Percentiles rank a stretch among this genome's conserved stretches.
Conservation (phyloP, 2,113 vertebrate genomes). For the Paratilapia polleni region DNA sequence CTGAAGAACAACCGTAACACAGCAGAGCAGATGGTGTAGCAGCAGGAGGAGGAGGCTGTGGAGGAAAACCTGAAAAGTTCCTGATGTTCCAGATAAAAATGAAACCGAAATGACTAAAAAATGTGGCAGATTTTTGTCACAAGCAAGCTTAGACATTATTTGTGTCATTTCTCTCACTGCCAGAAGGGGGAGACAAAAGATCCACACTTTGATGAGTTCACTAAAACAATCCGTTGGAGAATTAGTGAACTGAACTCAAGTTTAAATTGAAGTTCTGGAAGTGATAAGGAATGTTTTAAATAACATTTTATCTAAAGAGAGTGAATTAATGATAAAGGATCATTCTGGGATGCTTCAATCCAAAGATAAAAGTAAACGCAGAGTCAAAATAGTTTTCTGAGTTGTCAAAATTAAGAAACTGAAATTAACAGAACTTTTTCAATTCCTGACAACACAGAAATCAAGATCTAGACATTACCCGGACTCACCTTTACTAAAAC, state of each 20-base stretch:
- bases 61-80: too few species aligned
- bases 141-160: not conserved
- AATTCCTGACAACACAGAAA: not conserved
- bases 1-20: too few species aligned
- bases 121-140: too few species aligned
- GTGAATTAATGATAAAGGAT: not conserved
- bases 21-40: not conserved
- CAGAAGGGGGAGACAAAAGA: not conserved
- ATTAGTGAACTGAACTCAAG: not conserved
- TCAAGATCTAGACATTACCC: too few species aligned
- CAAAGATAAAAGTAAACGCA: not conserved
- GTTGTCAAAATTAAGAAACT: not conserved
- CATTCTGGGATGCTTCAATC: too few species aligned
- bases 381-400: accelerated
- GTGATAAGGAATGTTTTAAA: not conserved
- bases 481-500: not conserved
- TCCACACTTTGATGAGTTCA: not conserved
- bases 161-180: not conserved
- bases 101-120: not conserved
- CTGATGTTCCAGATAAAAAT: not conserved
- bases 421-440: not conserved
- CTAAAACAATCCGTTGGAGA: not conserved
- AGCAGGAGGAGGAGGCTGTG: too few species aligned
- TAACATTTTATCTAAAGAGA: not conserved
- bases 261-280: not conserved